A percentile compares a stretch with the other conserved stretches of the same genome.
Evolutionary conservation across 2,888 invertebrate genomes (phyloP).

Genomic region (Nephrotoma guestfalica): DNA sequence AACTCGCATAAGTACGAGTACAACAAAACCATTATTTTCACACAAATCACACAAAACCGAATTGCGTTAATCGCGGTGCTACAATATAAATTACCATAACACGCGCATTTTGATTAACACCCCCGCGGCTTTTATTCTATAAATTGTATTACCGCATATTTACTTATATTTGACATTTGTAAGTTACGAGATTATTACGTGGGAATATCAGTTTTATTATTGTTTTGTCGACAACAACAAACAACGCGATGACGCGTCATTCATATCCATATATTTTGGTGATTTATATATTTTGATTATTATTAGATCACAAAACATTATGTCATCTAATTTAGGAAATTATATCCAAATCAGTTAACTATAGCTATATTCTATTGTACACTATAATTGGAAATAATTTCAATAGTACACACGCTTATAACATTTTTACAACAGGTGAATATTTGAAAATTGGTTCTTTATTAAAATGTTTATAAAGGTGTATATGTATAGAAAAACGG

Average conservation of each 20-base stretch:
- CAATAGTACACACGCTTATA: neutral
- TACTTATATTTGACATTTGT: neutral
- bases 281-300: neutral
- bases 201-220: neutral
- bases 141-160: neutral
- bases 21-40: neutral
- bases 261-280: neutral
- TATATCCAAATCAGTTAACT: neutral
- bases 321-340: neutral
- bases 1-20: neutral
- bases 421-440: neutral
- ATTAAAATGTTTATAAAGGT: neutral
- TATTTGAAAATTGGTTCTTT: neutral
- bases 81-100: neutral
- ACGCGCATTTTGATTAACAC: neutral
- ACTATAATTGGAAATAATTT: neutral
- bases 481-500: neutral
- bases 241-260: neutral
- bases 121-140: neutral
- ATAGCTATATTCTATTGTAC: neutral
- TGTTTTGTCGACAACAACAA: neutral
- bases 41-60: neutral
- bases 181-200: neutral
- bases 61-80: neutral
- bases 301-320: neutral